Evolutionary conservation across 2,113 vertebrate genomes (phyloP), one percentile per base, ranked within the genome.

Genomic region (Cyphomyrus plagiostoma): DNA sequence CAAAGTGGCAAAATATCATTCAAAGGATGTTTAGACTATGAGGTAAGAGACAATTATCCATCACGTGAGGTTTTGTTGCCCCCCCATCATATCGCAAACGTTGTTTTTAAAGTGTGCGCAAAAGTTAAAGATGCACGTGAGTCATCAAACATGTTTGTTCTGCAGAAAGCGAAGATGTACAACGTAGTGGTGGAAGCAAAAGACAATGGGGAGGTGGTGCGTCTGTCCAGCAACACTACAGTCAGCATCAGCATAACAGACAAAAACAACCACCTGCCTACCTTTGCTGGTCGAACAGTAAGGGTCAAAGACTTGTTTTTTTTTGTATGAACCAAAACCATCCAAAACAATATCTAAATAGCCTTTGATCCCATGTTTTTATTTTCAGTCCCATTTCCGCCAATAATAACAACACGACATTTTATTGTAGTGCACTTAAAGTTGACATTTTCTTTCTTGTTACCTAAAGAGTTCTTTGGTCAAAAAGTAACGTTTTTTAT

Each of bases 1-100:
- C 48, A 0, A 3, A 70, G 1, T n/a, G 95, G 92, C 70, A 85
- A 0, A 0, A 93, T 96, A 85, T 92, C 84, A 62, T 95, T 96
- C 50, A 94, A 91, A 74, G 96, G 95, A 3, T 96, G 96, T 89
- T 89, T 96, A 90, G 92, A 95, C 86, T 91, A 94, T 84, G 93
- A 95, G 93, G 96, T 96, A 85, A 92, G 90, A 88, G 80, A 86
- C 49, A 2, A 17, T 39, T 58, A 45, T 58, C 1, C 17, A 26
- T 88, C n/a, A 35, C 8, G 1, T 2, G 39, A 19, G 26, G 21
- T 56, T 58, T 39, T 48, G n/a, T n/a, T 48, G 48, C 45, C 11
- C 23, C 4, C 26, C 46, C 35, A 3, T 19, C 35, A 8, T 85
- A n/a, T 85, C 13, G 46, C 21, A 49, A 84, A 84, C 19, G 23